Conservation (phyloP, 2,797 vertebrate genomes). For the Epinephelus awoara region DNA sequence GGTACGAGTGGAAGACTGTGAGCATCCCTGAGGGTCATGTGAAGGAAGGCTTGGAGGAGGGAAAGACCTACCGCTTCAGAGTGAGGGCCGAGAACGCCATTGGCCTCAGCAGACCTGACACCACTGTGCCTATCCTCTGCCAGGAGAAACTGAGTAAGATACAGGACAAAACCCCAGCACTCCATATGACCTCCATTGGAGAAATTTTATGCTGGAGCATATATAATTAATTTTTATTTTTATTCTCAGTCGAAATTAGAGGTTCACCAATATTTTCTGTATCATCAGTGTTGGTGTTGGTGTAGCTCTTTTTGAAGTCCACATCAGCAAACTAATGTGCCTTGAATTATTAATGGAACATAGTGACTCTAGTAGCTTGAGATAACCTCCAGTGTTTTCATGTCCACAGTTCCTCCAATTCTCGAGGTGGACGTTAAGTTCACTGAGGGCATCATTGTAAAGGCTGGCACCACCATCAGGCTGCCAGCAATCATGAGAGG, state of each 20-base stretch:
- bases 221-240: background rate
- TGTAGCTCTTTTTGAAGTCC: background rate
- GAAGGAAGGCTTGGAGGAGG: constrained; percentile 92
- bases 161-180: background rate
- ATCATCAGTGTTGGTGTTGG: background rate
- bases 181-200: background rate
- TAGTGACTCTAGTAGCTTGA: background rate
- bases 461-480: constrained; percentile 96
- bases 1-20: constrained; percentile 96
- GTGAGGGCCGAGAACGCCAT: constrained; percentile 96
- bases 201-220: background rate
- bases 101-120: constrained; percentile 97
- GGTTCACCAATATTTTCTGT: background rate
- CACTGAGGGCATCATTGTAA: constrained; percentile 96
- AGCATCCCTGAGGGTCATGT: constrained; percentile 95
- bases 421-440: constrained; percentile 96
- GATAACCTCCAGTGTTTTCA: constrained; percentile 28
- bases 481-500: constrained; percentile 98
- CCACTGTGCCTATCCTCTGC: constrained; percentile 97
- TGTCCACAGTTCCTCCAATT: constrained; percentile 91
- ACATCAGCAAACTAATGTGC: background rate
- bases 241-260: background rate
- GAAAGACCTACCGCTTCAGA: constrained; percentile 97
- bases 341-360: background rate
- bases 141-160: constrained; percentile 96